Evolutionary conservation across 2,797 vertebrate genomes (phyloP).

Genomic region (Muscicapa striata): DNA sequence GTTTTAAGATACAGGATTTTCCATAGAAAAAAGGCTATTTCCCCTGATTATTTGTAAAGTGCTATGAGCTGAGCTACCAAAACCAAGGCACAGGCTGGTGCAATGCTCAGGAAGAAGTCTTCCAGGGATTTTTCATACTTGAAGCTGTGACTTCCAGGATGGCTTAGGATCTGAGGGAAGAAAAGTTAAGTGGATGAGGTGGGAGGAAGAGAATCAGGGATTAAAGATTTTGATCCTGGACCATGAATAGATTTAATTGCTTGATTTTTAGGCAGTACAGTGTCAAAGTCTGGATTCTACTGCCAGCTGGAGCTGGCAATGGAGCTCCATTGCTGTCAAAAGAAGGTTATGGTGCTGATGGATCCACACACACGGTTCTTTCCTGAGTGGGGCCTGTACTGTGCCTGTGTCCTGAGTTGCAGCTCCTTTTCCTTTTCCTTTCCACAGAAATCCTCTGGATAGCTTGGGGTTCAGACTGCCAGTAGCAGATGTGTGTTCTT

Average conservation of each 20-base stretch:
- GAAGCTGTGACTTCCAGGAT: background rate
- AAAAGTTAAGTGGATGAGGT: background rate
- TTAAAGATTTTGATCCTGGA: background rate
- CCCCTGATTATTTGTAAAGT: background rate
- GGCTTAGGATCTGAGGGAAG: background rate
- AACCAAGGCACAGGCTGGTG: background rate
- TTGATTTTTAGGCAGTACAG: background rate
- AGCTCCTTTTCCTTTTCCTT: background rate
- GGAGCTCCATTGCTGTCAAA: background rate
- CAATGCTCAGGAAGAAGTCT: background rate
- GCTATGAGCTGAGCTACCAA: background rate
- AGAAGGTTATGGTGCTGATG: background rate
- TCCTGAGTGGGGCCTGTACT: background rate
- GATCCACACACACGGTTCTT: fast-evolving
- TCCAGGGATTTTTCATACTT: background rate
- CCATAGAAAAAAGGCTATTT: slow-evolving; percentile 13
- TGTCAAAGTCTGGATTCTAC: background rate
- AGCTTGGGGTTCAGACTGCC: background rate
- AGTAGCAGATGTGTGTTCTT: background rate
- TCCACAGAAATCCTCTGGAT: background rate
- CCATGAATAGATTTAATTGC: background rate
- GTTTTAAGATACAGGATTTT: slow-evolving; percentile 17
- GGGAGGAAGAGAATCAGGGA: background rate
- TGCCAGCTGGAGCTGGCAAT: too few relatives aligned
- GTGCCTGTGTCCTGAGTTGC: background rate